Conservation (phyloP, 1,140 invertebrate genomes). For the Dendroctonus ponderosae region DNA sequence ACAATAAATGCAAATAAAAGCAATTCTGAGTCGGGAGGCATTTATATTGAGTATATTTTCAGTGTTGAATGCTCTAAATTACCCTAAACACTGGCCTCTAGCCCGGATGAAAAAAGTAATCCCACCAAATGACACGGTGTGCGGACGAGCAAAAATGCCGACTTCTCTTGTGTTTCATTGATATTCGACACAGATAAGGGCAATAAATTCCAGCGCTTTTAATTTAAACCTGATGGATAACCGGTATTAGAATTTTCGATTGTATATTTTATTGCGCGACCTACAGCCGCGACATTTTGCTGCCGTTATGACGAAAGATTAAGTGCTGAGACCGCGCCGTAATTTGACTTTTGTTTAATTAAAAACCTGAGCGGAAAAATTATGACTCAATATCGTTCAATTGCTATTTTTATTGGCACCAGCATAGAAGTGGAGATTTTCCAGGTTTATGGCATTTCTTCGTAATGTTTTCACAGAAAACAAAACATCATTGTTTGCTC, state of each 20-base stretch:
- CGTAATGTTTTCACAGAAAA: too few relatives aligned
- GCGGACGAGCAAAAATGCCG: constrained; percentile 14
- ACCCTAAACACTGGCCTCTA: too few relatives aligned
- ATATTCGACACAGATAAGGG: constrained; percentile 34
- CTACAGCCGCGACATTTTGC: constrained; percentile 7
- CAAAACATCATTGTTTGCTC: too few relatives aligned
- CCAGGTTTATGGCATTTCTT: too few relatives aligned
- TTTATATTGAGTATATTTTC: too few relatives aligned
- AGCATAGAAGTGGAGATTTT: too few relatives aligned
- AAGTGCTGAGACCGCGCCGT: constrained; percentile 9
- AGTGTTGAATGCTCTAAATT: too few relatives aligned
- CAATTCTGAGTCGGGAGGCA: too few relatives aligned
- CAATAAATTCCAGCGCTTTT: constrained; percentile 33
- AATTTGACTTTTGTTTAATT: constrained; percentile 22
- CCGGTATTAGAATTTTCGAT: constrained; percentile 35
- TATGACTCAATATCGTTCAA: not conserved
- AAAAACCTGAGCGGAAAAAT: constrained; percentile 6
- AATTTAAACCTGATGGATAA: constrained; percentile 37
- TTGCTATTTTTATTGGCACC: too few relatives aligned
- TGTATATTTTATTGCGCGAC: constrained; percentile 33
- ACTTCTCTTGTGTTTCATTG: constrained; percentile 31
- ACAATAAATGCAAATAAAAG: too few relatives aligned
- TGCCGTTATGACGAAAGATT: constrained; percentile 23
- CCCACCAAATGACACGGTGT: constrained; percentile 11
- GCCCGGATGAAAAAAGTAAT: constrained; percentile 11